Evolutionary conservation across 1,140 invertebrate species (phyloP).

Genomic region (Dreissena polymorpha): DNA sequence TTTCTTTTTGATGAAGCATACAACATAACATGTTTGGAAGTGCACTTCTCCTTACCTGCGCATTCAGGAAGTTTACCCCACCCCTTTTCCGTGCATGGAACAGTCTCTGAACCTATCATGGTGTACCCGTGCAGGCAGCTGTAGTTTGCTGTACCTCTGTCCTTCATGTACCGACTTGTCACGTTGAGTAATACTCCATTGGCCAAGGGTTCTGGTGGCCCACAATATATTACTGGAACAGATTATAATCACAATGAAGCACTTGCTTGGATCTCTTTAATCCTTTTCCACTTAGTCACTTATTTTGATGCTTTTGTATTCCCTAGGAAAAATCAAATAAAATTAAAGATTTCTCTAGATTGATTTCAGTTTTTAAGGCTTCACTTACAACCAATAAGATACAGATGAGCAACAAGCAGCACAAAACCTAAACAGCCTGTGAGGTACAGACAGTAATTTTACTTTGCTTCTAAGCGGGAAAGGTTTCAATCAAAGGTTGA

Average conservation of each 20-base stretch:
- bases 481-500: no score
- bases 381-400: no score
- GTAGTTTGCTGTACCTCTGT: slow-evolving; percentile 56
- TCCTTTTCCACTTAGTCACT: no score
- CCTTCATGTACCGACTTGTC: slow-evolving; percentile 55
- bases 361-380: no score
- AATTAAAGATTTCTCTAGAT: no score
- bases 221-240: slow-evolving; percentile 70
- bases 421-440: no score
- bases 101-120: slow-evolving; percentile 31
- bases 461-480: no score
- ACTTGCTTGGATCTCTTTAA: background rate
- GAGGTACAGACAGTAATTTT: no score
- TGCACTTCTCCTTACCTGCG: slow-evolving; percentile 53
- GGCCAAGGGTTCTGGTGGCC: slow-evolving; percentile 58
- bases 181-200: slow-evolving; percentile 61
- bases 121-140: slow-evolving; percentile 65
- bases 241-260: background rate
- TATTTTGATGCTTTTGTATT: no score
- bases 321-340: no score
- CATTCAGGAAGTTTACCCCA: slow-evolving; percentile 62
- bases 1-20: background rate
- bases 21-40: slow-evolving; percentile 9
- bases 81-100: slow-evolving; percentile 59
- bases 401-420: no score